Percentiles rank a stretch among this genome's conserved stretches.
Evolutionary conservation across 2,888 invertebrate genomes (phyloP).

Genomic region (Rutpela maculata): DNA sequence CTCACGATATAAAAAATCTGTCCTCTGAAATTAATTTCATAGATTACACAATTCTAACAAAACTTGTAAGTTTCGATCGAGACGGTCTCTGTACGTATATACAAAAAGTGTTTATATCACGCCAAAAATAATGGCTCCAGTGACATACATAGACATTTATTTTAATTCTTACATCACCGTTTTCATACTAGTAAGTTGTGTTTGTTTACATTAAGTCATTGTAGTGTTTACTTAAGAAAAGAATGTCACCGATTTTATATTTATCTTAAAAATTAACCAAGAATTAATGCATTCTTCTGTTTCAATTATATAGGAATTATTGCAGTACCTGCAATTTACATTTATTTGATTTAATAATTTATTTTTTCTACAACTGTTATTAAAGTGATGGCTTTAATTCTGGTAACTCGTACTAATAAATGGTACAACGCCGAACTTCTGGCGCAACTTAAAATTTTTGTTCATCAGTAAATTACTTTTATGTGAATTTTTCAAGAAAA

Average conservation of each 20-base stretch:
- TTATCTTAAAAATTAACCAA: constrained; percentile 15
- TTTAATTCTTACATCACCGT: constrained; percentile 18
- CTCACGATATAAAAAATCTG: not conserved
- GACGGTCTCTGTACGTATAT: not conserved
- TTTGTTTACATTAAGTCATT: constrained; percentile 19
- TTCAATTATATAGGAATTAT: not conserved
- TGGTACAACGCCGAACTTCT: too few species aligned
- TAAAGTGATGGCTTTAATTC: too few species aligned
- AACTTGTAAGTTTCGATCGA: not conserved
- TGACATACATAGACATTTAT: constrained; percentile 23
- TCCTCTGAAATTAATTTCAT: not conserved
- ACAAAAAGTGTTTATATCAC: not conserved
- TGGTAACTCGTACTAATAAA: too few species aligned
- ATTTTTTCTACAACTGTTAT: too few species aligned
- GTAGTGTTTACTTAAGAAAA: constrained; percentile 20
- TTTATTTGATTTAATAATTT: too few species aligned
- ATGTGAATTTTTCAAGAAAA: too few species aligned
- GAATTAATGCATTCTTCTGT: constrained; percentile 7
- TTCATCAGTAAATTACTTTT: too few species aligned
- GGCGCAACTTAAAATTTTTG: too few species aligned
- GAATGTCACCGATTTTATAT: constrained; percentile 16
- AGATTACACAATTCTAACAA: not conserved
- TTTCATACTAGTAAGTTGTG: constrained; percentile 11
- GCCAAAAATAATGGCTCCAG: constrained; percentile 23
- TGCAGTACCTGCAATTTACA: too few species aligned